These are phyloP conservation scores for Sthenelais limicola DNA, from an alignment of 2,888 invertebrate genomes.

Conservation along the genomic window DNA sequence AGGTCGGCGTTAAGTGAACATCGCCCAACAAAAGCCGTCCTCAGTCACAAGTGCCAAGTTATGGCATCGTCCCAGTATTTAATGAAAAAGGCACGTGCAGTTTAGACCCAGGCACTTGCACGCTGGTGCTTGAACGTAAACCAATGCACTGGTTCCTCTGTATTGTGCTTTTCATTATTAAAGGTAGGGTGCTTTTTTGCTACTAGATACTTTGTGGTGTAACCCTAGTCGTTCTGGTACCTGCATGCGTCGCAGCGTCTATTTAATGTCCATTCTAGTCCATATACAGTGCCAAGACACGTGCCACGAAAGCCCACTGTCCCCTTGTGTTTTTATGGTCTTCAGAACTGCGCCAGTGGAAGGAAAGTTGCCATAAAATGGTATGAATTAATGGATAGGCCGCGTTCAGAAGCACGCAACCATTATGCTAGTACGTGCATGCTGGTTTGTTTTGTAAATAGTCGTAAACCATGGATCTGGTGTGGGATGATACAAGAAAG, in stretches of 20 bases:
- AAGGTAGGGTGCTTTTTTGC: neutral
- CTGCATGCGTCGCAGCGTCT: neutral
- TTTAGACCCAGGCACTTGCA: neutral
- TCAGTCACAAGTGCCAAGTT: too few species aligned
- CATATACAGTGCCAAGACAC: constrained; percentile 29
- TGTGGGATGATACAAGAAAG: too few species aligned
- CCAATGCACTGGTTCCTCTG: constrained; percentile 8
- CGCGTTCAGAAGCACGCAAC: constrained; percentile 18
- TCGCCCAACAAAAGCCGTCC: too few species aligned
- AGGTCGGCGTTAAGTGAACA: too few species aligned
- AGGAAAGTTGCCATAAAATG: constrained; percentile 17
- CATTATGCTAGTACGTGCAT: constrained; percentile 10
- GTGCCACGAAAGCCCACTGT: constrained; percentile 24
- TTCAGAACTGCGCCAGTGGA: constrained; percentile 13
- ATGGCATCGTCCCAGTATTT: constrained; percentile 12
- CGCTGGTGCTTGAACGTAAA: neutral
- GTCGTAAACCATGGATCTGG: constrained; percentile 23
- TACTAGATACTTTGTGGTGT: neutral
- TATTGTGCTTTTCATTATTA: neutral
- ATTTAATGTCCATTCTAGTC: constrained; percentile 16
- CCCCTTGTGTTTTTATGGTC: constrained; percentile 6
- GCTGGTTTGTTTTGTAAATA: constrained; percentile 33
- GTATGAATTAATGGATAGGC: too few species aligned
- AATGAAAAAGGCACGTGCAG: neutral
- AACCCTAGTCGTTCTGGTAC: constrained; percentile 3